A percentile compares a stretch with the other conserved stretches of the same genome.
These are phyloP conservation scores for Drosophila neutralis DNA, from an alignment of 2,888 invertebrate genomes.

Conservation along the genomic window DNA sequence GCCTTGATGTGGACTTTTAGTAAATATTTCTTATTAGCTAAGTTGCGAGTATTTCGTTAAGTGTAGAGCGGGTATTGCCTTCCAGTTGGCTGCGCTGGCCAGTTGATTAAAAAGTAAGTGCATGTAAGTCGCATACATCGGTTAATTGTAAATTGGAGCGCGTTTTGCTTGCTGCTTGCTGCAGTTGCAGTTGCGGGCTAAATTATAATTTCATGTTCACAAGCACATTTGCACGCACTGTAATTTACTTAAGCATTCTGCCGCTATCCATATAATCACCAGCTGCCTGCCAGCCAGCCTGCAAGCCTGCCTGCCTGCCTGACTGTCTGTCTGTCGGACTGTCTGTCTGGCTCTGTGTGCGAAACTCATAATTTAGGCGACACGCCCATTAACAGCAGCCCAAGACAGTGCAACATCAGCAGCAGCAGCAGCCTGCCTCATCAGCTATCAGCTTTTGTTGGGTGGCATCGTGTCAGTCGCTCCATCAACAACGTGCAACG, in stretches of 20 bases:
- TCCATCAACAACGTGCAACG: slow-evolving; percentile 71
- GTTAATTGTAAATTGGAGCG: slow-evolving; percentile 70
- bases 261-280: slow-evolving; percentile 68
- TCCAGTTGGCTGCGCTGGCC: slow-evolving; percentile 17
- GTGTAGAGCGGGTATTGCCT: slow-evolving; percentile 1
- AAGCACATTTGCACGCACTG: slow-evolving; percentile 82
- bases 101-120: slow-evolving; percentile 69
- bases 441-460: slow-evolving; percentile 45
- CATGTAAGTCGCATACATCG: slow-evolving; percentile 49
- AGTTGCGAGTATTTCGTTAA: not conserved
- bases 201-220: slow-evolving; percentile 80
- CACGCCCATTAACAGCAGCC: slow-evolving; percentile 77
- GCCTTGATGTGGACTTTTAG: too few relatives aligned
- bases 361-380: slow-evolving; percentile 81
- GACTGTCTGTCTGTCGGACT: slow-evolving; percentile 5
- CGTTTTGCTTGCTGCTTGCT: slow-evolving; percentile 31
- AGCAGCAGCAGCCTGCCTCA: slow-evolving; percentile 7
- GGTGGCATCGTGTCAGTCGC: slow-evolving; percentile 79
- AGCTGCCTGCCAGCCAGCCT: slow-evolving; percentile 22
- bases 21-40: not conserved
- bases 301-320: slow-evolving; percentile 4
- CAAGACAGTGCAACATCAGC: slow-evolving; percentile 15
- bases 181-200: slow-evolving; percentile 50
- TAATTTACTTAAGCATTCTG: slow-evolving; percentile 81
- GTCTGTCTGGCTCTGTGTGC: slow-evolving; percentile 57